phyloP scores from a whole-genome alignment of 1,140 invertebrate species.

The Pinna nobilis region DNA sequence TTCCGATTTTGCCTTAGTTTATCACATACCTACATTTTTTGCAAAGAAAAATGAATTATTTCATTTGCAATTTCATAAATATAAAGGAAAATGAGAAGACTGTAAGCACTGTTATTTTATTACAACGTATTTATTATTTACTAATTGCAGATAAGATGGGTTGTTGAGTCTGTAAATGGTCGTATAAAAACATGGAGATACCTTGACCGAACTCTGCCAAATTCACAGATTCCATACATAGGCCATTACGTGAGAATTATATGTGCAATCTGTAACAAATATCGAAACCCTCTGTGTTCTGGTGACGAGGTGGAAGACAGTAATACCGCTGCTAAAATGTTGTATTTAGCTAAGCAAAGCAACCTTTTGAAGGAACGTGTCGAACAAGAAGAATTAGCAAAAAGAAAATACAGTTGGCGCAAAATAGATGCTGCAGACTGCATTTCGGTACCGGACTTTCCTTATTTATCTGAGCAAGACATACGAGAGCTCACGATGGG shows the following conservation, averaged over 20 bases:
- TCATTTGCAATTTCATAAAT: not conserved
- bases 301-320: no score
- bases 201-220: slow-evolving; percentile 9
- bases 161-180: slow-evolving; percentile 32
- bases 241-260: slow-evolving; percentile 12
- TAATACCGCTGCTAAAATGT: no score
- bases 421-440: not conserved
- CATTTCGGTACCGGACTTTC: slow-evolving; percentile 7
- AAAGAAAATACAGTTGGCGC: no score
- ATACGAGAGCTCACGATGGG: slow-evolving; percentile 9
- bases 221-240: slow-evolving; percentile 19
- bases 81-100: not conserved
- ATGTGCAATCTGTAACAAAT: slow-evolving; percentile 6
- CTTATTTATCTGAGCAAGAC: slow-evolving; percentile 11
- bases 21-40: not conserved
- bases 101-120: no score
- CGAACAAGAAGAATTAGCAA: no score
- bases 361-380: no score
- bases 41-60: not conserved
- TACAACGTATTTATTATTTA: not conserved
- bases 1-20: not conserved
- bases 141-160: slow-evolving; percentile 12
- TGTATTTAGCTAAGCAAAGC: no score
- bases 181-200: slow-evolving; percentile 22
- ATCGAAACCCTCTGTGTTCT: not conserved